phyloP scores from a whole-genome alignment of 2,888 invertebrate species.

The Orchesellides sinensis region DNA sequence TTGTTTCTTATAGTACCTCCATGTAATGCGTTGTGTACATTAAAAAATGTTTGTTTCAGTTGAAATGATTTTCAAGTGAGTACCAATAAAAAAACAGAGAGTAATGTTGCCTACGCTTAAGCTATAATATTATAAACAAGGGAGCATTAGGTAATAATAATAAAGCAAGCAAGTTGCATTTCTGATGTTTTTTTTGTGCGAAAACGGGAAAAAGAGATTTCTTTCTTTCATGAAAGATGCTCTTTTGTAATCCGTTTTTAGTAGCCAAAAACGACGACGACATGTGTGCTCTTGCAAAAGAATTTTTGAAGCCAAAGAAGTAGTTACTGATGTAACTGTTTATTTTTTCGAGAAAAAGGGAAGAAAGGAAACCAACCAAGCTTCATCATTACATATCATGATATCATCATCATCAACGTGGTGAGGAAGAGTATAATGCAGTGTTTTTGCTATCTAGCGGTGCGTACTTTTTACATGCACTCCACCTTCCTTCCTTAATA shows the following conservation, averaged over 20 bases:
- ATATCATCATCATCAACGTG: constrained; percentile 6
- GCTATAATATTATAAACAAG: background rate
- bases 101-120: background rate
- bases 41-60: too few relatives aligned
- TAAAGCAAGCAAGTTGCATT: background rate
- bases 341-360: constrained; percentile 35
- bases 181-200: constrained; percentile 35
- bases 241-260: constrained; percentile 63
- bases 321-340: constrained; percentile 60
- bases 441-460: constrained; percentile 20
- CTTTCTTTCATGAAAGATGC: constrained; percentile 43
- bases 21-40: too few relatives aligned
- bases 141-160: background rate
- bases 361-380: constrained; percentile 55
- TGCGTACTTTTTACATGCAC: background rate
- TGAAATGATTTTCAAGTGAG: background rate
- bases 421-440: background rate
- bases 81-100: background rate
- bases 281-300: constrained; percentile 41
- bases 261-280: constrained; percentile 48
- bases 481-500: too few relatives aligned
- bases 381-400: constrained; percentile 26
- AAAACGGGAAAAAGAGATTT: constrained; percentile 65
- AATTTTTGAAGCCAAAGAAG: constrained; percentile 40
- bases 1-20: too few relatives aligned